Conservation (phyloP, 2,113 vertebrate species). For the Tapirus terrestris region DNA sequence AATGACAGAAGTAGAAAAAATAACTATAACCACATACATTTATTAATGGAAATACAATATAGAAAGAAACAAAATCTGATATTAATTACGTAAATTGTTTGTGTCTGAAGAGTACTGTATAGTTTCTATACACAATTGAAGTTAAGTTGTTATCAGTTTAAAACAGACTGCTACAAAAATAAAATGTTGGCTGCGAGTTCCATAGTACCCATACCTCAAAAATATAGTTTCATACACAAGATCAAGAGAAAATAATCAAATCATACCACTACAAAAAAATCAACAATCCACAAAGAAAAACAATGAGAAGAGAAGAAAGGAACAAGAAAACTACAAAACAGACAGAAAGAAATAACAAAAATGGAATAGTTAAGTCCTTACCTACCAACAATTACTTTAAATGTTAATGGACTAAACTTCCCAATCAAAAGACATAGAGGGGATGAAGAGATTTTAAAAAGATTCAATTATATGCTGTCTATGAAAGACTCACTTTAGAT, state of each 20-base stretch:
- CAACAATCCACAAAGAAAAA: neutral
- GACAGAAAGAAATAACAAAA: neutral
- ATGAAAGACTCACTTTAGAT: no score
- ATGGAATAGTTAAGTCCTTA: neutral
- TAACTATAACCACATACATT: neutral
- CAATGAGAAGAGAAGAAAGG: neutral
- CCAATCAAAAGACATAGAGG: no score
- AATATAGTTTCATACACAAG: no score
- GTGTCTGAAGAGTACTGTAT: neutral
- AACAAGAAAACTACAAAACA: neutral
- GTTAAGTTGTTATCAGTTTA: no score
- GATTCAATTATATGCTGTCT: no score
- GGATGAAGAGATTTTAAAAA: no score
- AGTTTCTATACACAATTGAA: neutral
- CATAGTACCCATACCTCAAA: neutral
- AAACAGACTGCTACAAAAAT: no score
- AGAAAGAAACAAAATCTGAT: neutral
- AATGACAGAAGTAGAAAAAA: neutral
- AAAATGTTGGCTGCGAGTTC: no score
- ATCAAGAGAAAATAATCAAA: no score
- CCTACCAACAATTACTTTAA: neutral
- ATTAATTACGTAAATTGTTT: neutral
- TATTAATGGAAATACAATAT: neutral
- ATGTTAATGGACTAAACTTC: no score
- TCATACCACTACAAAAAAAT: neutral